phyloP scores from a whole-genome alignment of 2,113 vertebrate genomes.

The Melospiza melodia region DNA sequence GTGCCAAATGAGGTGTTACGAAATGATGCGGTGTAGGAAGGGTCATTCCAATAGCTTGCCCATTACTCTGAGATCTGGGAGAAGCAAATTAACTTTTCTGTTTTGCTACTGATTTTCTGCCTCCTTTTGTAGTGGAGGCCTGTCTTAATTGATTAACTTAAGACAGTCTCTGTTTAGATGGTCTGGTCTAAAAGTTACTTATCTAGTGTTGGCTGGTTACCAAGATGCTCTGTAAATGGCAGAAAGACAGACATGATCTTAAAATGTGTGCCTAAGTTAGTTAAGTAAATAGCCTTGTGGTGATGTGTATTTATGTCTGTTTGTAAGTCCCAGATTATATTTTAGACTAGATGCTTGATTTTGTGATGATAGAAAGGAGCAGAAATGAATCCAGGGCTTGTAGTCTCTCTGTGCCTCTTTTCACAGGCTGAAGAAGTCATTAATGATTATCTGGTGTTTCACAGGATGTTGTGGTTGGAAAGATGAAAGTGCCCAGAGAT shows the following conservation, averaged over 20 bases:
- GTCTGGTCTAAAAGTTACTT: not conserved
- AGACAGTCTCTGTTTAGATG: not conserved
- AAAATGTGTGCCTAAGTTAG: not conserved
- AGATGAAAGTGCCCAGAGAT: not conserved
- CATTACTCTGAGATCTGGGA: not conserved
- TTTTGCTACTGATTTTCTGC: not conserved
- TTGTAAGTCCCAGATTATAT: not conserved
- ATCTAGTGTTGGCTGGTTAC: not conserved
- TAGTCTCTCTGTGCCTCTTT: not conserved
- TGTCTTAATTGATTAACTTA: not conserved
- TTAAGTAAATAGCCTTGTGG: not conserved
- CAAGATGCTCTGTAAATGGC: not conserved
- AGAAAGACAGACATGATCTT: not conserved
- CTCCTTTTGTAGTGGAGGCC: not conserved
- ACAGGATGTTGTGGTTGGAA: constrained; percentile 29
- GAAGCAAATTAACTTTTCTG: not conserved
- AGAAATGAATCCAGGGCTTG: not conserved
- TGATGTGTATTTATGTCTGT: not conserved
- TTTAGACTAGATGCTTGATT: not conserved
- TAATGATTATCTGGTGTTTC: not conserved
- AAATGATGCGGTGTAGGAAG: not conserved
- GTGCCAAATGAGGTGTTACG: not conserved
- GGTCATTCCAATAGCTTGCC: not conserved
- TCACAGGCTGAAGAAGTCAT: not conserved
- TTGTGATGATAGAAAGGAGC: not conserved